These are phyloP conservation scores for Didymodactylos carnosus DNA, from an alignment of 2,888 invertebrate genomes.

Conservation along the genomic window DNA sequence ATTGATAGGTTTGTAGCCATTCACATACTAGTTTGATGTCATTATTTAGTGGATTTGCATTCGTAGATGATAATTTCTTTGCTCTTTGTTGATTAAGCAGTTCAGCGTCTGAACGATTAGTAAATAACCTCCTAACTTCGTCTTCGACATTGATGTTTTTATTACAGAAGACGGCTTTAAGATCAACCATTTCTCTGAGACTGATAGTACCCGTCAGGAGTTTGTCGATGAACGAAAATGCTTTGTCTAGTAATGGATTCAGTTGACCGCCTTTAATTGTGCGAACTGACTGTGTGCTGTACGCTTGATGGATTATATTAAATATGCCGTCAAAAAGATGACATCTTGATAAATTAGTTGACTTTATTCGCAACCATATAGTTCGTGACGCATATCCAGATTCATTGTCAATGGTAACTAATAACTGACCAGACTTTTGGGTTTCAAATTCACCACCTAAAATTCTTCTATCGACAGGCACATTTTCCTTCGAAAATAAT, in stretches of 20 bases:
- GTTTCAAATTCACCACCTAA: background rate
- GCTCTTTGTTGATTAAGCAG: background rate
- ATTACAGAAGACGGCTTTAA: background rate
- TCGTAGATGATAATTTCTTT: background rate
- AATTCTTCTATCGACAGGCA: background rate
- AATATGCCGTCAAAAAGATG: background rate
- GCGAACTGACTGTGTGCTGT: background rate
- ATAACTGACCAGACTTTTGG: background rate
- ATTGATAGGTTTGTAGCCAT: background rate
- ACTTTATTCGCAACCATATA: background rate
- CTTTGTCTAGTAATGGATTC: background rate
- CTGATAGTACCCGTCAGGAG: background rate
- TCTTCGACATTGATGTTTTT: background rate
- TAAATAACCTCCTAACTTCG: background rate
- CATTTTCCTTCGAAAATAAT: background rate
- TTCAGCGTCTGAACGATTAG: background rate
- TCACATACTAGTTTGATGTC: background rate
- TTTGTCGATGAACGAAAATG: background rate
- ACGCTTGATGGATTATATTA: background rate
- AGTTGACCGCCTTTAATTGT: background rate
- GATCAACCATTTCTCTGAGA: background rate
- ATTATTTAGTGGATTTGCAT: background rate
- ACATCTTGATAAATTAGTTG: background rate
- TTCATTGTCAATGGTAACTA: background rate
- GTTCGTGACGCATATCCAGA: background rate